phyloP scores from a whole-genome alignment of 2,113 vertebrate species.

The Oncorhynchus keta region DNA sequence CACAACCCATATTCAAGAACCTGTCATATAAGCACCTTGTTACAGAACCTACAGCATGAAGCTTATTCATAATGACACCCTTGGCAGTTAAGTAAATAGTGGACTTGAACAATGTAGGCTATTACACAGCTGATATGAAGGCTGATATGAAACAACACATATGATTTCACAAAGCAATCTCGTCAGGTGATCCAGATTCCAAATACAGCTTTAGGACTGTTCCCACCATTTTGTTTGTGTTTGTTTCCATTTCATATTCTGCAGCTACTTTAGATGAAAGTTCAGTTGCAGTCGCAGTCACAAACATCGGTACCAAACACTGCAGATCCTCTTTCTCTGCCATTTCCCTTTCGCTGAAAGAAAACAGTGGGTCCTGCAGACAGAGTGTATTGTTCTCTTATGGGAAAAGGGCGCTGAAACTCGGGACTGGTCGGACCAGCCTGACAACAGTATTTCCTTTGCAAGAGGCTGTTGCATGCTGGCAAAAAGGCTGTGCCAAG shows the following conservation, averaged over 20 bases:
- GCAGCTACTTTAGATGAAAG: slow-evolving; percentile 55
- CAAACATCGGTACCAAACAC: slow-evolving; percentile 33
- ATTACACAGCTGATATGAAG: no score
- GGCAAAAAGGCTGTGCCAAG: background rate
- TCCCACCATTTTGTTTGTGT: background rate
- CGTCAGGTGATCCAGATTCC: background rate
- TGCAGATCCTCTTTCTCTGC: slow-evolving; percentile 48
- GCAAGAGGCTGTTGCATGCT: slow-evolving; percentile 3
- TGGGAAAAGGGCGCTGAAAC: slow-evolving; percentile 32
- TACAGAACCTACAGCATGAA: no score
- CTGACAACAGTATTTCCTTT: slow-evolving; percentile 36
- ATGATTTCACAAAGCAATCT: background rate
- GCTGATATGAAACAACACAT: no score
- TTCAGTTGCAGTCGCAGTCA: slow-evolving; percentile 40
- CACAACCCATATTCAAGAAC: no score
- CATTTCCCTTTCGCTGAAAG: slow-evolving; percentile 34
- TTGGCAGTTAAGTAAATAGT: no score
- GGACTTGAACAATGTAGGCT: no score
- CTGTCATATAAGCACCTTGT: no score
- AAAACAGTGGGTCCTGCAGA: slow-evolving; percentile 47
- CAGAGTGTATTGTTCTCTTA: slow-evolving; percentile 46
- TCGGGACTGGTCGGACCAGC: slow-evolving; percentile 7
- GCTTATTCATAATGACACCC: no score
- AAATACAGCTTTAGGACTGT: background rate
- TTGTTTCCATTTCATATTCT: background rate